Conservation (phyloP, 1,140 invertebrate species). For the Chrysoperla carnea region DNA sequence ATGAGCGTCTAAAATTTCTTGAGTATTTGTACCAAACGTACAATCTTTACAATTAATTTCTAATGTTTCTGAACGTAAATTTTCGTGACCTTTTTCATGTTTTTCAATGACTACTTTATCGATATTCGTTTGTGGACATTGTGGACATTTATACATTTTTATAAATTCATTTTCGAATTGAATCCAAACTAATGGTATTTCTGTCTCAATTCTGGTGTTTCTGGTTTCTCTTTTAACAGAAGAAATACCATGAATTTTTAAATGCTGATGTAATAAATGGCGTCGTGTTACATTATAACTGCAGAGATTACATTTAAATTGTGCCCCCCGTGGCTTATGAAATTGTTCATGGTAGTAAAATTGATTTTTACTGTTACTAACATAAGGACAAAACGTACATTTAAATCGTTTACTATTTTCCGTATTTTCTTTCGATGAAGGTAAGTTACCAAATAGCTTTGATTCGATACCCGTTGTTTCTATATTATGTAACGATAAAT, state of each 20-base stretch:
- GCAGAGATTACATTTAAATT: conserved; percentile 63
- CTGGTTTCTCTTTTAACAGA: conserved; percentile 17
- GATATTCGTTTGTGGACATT: conserved; percentile 67
- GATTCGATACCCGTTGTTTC: conserved; percentile 27
- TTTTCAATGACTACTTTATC: conserved; percentile 64
- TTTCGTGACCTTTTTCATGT: conserved; percentile 65
- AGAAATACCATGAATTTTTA: conserved; percentile 50
- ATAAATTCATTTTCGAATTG: conserved; percentile 48
- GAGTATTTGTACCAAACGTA: conserved; percentile 62
- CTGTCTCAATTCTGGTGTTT: conserved; percentile 16
- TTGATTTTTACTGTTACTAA: conserved; percentile 67
- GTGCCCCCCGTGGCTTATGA: conserved; percentile 49
- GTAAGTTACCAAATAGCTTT: conserved; percentile 23
- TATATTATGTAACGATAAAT: conserved; percentile 40
- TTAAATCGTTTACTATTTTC: conserved; percentile 35
- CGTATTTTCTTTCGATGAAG: conserved; percentile 11
- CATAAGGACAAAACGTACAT: conserved; percentile 59
- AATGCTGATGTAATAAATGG: conserved; percentile 59
- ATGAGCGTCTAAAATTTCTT: conserved; percentile 56
- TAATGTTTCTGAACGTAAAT: conserved; percentile 10
- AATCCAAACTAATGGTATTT: conserved; percentile 54
- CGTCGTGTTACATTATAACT: conserved; percentile 67
- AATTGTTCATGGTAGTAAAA: conserved; percentile 74
- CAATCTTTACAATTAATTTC: conserved; percentile 52
- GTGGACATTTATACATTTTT: conserved; percentile 73